These are phyloP conservation scores for Lasioglossum leucozonium DNA, from an alignment of 2,888 invertebrate genomes.

Conservation along the genomic window DNA sequence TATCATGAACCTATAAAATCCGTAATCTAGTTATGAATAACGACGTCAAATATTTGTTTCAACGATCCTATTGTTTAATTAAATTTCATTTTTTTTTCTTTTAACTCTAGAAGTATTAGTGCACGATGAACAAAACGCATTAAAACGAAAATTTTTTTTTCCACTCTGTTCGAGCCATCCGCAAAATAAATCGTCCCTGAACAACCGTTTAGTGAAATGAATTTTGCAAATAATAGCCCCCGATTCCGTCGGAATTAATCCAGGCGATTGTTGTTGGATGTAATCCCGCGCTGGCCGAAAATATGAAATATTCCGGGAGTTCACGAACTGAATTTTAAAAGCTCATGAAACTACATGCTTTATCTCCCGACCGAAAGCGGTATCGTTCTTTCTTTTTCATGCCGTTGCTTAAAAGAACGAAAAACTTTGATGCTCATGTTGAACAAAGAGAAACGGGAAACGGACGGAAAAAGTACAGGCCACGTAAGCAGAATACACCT, in stretches of 20 bases:
- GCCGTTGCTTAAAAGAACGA: neutral
- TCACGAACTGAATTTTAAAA: constrained; percentile 5
- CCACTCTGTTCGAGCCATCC: neutral
- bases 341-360: constrained; percentile 8
- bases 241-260: neutral
- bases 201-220: neutral
- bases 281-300: neutral
- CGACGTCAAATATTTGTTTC: neutral
- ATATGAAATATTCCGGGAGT: constrained; percentile 6
- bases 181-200: neutral
- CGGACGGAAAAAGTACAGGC: constrained; percentile 47
- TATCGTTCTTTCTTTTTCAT: neutral
- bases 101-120: neutral
- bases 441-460: constrained; percentile 41
- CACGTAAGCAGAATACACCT: constrained; percentile 29
- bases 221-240: neutral
- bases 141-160: neutral
- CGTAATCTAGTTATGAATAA: neutral
- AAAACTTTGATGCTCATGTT: constrained; percentile 24
- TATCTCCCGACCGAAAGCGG: neutral
- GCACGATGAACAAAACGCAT: neutral
- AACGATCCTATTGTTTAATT: neutral
- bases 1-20: neutral
- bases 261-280: neutral
- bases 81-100: no score